A percentile compares a stretch with the other conserved stretches of the same genome.
Evolutionary conservation across 2,888 invertebrate genomes (phyloP).

Genomic region (Apantesis nais): DNA sequence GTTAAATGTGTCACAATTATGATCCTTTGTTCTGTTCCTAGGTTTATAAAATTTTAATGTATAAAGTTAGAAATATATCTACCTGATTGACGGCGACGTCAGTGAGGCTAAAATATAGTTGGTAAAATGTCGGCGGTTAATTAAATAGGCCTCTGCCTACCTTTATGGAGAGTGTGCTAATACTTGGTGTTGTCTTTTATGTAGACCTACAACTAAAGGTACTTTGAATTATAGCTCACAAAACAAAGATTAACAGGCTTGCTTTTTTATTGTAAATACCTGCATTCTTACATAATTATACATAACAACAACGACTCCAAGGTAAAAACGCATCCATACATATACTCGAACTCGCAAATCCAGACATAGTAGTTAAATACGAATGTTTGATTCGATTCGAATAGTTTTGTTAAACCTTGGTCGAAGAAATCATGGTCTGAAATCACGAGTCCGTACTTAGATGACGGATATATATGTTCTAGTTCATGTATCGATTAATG

Average conservation of each 20-base stretch:
- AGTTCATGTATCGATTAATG: constrained; percentile 35
- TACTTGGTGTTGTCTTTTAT: background rate
- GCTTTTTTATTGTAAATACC: background rate
- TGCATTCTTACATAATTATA: background rate
- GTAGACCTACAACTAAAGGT: too few relatives aligned
- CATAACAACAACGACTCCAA: background rate
- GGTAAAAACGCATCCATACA: background rate
- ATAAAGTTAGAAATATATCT: too few relatives aligned
- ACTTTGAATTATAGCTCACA: too few relatives aligned
- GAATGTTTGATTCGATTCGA: background rate
- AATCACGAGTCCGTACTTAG: background rate
- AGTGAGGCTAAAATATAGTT: background rate
- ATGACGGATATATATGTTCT: constrained; percentile 23
- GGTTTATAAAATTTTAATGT: too few relatives aligned
- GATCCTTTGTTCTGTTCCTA: background rate
- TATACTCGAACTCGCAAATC: too few relatives aligned
- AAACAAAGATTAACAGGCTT: too few relatives aligned
- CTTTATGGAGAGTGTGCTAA: background rate
- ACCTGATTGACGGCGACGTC: too few relatives aligned
- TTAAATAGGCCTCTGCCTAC: background rate
- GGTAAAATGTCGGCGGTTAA: background rate
- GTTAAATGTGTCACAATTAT: background rate
- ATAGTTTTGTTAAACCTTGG: background rate
- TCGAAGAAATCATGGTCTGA: background rate
- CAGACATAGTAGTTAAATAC: background rate